phyloP scores from a whole-genome alignment of 2,113 vertebrate genomes.

The Notarius quadriscutis region DNA sequence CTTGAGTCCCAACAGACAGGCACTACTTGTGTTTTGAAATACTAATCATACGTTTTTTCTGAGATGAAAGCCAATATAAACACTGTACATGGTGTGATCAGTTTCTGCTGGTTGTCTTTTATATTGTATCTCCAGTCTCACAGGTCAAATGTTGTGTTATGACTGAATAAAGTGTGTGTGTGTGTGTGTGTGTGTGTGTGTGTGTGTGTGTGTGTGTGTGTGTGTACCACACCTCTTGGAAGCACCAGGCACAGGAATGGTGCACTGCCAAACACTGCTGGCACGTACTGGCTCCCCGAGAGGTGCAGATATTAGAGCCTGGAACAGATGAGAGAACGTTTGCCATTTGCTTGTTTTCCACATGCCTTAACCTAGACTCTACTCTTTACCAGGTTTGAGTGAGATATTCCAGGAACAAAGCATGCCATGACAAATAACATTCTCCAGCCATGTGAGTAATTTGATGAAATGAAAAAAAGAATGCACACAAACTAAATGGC shows the following conservation, averaged over 20 bases:
- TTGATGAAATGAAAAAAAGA: not conserved
- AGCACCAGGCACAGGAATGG: conserved; percentile 91
- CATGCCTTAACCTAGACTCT: not conserved
- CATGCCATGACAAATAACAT: not conserved
- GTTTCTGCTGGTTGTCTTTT: not conserved
- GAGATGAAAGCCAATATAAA: conserved; percentile 32
- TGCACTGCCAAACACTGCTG: conserved; percentile 90
- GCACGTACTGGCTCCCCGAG: conserved; percentile 91
- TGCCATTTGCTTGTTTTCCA: not conserved
- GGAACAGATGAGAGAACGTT: conserved; percentile 51
- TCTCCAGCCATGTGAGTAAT: conserved; percentile 11
- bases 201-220: not conserved
- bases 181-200: too few relatives aligned
- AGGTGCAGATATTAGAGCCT: conserved; percentile 89
- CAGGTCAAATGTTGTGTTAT: conserved; percentile 2
- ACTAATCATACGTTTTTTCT: not conserved
- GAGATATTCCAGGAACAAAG: not conserved
- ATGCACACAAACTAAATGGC: not conserved
- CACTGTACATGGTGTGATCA: not conserved
- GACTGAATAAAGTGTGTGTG: not conserved
- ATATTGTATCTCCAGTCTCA: not conserved
- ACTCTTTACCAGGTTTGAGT: not conserved
- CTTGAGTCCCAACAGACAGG: too few relatives aligned
- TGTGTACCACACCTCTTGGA: conserved; percentile 79
- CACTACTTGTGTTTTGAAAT: not conserved